Evolutionary conservation across 37 sponge, comb jelly and placozoan genomes (phyloP).

Genomic region (Aplysina aerophoba): DNA sequence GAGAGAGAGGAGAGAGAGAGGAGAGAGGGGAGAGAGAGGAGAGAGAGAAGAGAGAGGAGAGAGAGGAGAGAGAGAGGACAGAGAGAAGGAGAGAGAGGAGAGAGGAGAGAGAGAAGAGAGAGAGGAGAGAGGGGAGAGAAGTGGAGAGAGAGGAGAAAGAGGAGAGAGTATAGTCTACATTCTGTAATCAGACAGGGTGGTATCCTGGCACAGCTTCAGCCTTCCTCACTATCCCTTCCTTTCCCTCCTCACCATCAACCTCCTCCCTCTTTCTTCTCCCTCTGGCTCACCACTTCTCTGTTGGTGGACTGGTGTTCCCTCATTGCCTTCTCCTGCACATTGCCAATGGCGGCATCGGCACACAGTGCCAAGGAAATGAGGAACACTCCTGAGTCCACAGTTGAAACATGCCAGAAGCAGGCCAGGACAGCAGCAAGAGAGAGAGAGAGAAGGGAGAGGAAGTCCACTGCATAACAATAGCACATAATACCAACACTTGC

Average conservation of each 20-base stretch:
- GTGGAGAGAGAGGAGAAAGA: too few relatives aligned
- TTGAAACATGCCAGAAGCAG: background rate
- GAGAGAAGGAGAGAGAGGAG: too few relatives aligned
- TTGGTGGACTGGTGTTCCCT: conserved; percentile 60
- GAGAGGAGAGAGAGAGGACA: background rate
- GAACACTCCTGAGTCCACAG: conserved; percentile 58
- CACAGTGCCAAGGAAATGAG: conserved; percentile 84
- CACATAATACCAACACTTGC: too few relatives aligned
- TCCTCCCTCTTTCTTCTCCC: background rate
- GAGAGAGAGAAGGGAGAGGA: background rate
- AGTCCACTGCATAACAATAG: too few relatives aligned
- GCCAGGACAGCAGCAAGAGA: background rate
- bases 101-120: background rate
- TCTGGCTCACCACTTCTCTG: conserved; percentile 52
- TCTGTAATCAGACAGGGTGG: background rate
- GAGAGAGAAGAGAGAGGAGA: background rate
- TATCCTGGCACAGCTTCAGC: too few relatives aligned
- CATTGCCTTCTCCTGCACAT: conserved; percentile 84
- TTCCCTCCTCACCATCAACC: background rate
- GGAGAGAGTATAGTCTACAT: background rate
- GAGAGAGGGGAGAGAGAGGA: background rate
- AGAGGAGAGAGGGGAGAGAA: background rate
- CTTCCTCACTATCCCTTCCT: too few relatives aligned
- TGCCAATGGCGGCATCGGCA: conserved; percentile 89
- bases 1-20: background rate